Evolutionary conservation across 2,113 vertebrate genomes (phyloP).

Genomic region (Nestor notabilis): DNA sequence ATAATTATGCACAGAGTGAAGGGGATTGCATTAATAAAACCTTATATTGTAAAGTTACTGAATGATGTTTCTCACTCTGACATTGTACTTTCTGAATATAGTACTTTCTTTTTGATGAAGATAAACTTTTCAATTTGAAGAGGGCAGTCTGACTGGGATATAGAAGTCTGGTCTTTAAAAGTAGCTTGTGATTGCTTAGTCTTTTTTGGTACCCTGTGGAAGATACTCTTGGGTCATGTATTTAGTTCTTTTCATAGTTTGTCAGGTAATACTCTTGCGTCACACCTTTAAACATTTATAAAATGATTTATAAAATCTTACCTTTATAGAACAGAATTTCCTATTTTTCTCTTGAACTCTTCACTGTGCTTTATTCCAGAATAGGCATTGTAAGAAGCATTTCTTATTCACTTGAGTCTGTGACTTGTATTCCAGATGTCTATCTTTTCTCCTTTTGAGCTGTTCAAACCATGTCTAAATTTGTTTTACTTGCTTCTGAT

Average conservation of each 20-base stretch:
- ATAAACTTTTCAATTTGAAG: neutral
- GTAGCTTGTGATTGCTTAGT: neutral
- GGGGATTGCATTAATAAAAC: neutral
- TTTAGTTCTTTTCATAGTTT: neutral
- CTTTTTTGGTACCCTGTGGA: neutral
- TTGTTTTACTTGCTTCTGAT: neutral
- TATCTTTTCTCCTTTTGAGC: neutral
- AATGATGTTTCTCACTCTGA: neutral
- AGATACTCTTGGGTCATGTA: neutral
- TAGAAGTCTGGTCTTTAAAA: neutral
- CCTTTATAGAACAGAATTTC: neutral
- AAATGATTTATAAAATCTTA: neutral
- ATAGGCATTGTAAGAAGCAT: neutral
- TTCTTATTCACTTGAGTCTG: neutral
- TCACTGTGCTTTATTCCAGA: neutral
- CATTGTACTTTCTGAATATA: neutral
- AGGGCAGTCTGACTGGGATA: neutral
- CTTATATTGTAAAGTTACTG: neutral
- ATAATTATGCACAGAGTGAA: neutral
- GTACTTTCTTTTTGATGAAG: neutral
- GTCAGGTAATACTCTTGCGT: neutral
- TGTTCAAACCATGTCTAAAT: neutral
- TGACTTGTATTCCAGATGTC: neutral
- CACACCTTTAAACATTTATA: neutral
- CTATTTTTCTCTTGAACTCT: neutral